These are phyloP conservation scores for Mesorhabditis spiculigera DNA, from an alignment of 2,888 invertebrate genomes.

Conservation along the genomic window DNA sequence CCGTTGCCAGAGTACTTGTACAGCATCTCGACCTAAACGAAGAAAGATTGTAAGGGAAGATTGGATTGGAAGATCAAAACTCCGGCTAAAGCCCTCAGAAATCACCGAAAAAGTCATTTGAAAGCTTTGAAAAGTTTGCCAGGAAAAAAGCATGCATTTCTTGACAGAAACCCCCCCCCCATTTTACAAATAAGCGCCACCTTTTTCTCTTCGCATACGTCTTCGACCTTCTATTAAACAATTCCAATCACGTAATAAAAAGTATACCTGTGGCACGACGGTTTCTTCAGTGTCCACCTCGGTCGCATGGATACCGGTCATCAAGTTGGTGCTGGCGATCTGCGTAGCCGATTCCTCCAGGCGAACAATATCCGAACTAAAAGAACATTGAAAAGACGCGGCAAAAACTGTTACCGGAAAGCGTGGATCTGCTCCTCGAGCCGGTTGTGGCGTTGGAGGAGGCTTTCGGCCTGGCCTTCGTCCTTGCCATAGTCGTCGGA, in stretches of 20 bases:
- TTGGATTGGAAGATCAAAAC: too few relatives aligned
- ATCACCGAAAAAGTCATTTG: too few relatives aligned
- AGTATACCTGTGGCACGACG: background rate
- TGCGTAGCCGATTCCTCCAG: constrained; percentile 59
- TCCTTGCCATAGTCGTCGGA: constrained; percentile 81
- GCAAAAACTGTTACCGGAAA: constrained; percentile 4
- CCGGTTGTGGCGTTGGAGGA: constrained; percentile 61
- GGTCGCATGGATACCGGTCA: constrained; percentile 29
- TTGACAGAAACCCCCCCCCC: too few relatives aligned
- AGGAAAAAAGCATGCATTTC: too few relatives aligned
- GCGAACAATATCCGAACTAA: constrained; percentile 40
- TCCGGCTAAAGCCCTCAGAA: too few relatives aligned
- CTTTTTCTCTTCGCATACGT: too few relatives aligned
- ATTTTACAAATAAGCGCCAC: too few relatives aligned
- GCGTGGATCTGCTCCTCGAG: constrained; percentile 47
- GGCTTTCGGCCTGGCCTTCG: constrained; percentile 45
- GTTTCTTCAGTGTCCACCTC: background rate
- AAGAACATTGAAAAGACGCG: constrained; percentile 1
- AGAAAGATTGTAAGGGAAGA: background rate
- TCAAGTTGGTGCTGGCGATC: constrained; percentile 54
- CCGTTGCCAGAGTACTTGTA: constrained; percentile 63
- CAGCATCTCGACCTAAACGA: constrained; percentile 31
- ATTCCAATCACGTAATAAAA: too few relatives aligned
- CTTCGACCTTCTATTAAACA: too few relatives aligned
- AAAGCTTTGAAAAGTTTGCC: too few relatives aligned